phyloP scores from a whole-genome alignment of 2,113 vertebrate species.

The Galbula dea region DNA sequence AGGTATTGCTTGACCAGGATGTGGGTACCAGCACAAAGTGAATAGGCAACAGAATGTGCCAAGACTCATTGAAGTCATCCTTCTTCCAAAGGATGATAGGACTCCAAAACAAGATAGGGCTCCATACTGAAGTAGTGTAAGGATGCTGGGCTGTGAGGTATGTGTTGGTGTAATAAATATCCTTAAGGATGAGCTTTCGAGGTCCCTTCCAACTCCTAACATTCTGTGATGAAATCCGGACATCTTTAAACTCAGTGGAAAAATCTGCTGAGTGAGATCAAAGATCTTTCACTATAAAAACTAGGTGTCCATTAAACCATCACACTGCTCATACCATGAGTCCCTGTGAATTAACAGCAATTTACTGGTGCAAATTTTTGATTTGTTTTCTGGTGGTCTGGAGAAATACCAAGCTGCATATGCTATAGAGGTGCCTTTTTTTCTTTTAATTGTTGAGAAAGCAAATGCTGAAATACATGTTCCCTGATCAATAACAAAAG shows the following conservation, averaged over 20 bases:
- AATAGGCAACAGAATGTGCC: background rate
- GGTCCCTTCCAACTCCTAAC: no score
- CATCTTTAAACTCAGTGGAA: background rate
- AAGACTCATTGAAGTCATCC: background rate
- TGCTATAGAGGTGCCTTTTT: accelerated
- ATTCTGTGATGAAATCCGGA: background rate
- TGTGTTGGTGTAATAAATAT: background rate
- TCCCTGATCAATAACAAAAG: background rate
- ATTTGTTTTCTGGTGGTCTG: background rate
- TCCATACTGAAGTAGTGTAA: background rate
- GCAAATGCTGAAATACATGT: background rate
- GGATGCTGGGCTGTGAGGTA: background rate
- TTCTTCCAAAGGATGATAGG: background rate
- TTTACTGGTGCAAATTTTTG: background rate
- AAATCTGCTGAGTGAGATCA: background rate
- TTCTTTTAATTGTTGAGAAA: background rate
- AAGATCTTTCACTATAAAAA: background rate
- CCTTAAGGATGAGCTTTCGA: background rate
- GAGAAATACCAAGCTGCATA: background rate
- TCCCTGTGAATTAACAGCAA: background rate
- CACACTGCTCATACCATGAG: background rate
- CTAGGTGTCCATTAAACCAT: background rate
- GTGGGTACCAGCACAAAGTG: background rate
- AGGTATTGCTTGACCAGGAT: background rate
- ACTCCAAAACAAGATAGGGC: background rate